Base-by-base conservation (phyloP, 2,888 invertebrate genomes). In the Melangyna quadrimaculata region DNA sequence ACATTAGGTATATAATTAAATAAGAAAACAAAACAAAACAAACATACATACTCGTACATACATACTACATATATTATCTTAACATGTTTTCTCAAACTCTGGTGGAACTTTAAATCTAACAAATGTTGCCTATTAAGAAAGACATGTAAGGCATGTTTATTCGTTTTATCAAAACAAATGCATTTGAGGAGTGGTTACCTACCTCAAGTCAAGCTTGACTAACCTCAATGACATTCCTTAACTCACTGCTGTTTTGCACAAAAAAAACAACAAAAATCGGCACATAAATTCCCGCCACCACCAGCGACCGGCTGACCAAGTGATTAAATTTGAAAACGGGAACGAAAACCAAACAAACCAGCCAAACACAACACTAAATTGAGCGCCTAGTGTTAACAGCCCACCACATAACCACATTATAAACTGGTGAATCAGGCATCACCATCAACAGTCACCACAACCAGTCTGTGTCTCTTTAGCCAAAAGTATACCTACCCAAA, bases 271-370 rank as follows among this genome's bases (percentile, higher is more conserved):
- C 9, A 17, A 22, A 59, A 57, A 35, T 73, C 61, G 43, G 40
- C 40, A 67, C 29, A 32, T n/a, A 55, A 48, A 59, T 69, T 74
- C 35, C 43, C 35, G 43, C 14, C 63, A 51, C 32, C 51, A 10
- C 12, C 12, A 27, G 2, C 59, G 14, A 27, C 6, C 59, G 14
- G 32, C 19, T 61, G 51, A 67, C 29, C 19, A 35, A 79, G 35
- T 59, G 35, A 69, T 69, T 51, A 53, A 32, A 19, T 22, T 32
- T n/a, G 24, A 17, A 48, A 71, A 75, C 40, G 32, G 37, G 63
- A 71, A 75, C 40, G n/a, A 40, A 65, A 72, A 19, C 35, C 61
- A 63, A 80, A 43, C 45, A 10, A 55, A 40, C 78, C n/a, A 32
- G n/a, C 12, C 74, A 65, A 65, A 45, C 40, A 43, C 74, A 65